Evolutionary conservation across 2,888 invertebrate genomes (phyloP), one percentile per base, ranked within the genome.

Genomic region (Drosophila kanekoi): DNA sequence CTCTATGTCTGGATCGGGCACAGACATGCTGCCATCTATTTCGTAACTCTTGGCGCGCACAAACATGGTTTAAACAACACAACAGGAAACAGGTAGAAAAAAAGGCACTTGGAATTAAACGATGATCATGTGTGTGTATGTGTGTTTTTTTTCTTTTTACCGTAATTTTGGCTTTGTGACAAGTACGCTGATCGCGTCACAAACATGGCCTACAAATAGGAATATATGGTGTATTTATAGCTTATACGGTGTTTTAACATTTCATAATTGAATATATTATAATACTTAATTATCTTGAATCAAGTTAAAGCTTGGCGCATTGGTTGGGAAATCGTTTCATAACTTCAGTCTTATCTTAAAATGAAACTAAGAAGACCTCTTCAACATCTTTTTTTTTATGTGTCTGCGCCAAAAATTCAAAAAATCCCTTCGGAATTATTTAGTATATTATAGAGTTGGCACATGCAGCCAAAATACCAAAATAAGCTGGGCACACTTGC

Each of bases 41-140:
- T 71, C 57, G 18, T 41, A 72, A 0, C 28, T 68, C 51, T 77
- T 77, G 32, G 48, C n/a, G 6, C 79, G 70, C 8, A 64, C 47
- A 62, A 79, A 72, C 79, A 86, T 81, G 13, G 48, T 37, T 44
- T n/a, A 48, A 41, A 41, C 9, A 16, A 33, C n/a, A 61, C 14
- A 3, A 8, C 11, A 2, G n/a, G 2, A 10, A 10, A n/a, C n/a
- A n/a, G n/a, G n/a, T n/a, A n/a, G n/a, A n/a, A 11, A 2, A 9
- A 11, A 37, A 0, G 2, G 1, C 20, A 43, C 14, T 3, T 35
- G 11, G 14, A 14, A 20, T 23, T 35, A 43, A 13, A 14, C 44
- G n/a, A 14, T 11, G 35, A 13, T 3, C 16, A 14, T 10, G 2
- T 52, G 28, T 10, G 13, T 9, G 13, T 32, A 8, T 28, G 23